A percentile compares a stretch with the other conserved stretches of the same genome.
Conservation (phyloP, 2,113 vertebrate genomes). For the Antechinus flavipes region DNA sequence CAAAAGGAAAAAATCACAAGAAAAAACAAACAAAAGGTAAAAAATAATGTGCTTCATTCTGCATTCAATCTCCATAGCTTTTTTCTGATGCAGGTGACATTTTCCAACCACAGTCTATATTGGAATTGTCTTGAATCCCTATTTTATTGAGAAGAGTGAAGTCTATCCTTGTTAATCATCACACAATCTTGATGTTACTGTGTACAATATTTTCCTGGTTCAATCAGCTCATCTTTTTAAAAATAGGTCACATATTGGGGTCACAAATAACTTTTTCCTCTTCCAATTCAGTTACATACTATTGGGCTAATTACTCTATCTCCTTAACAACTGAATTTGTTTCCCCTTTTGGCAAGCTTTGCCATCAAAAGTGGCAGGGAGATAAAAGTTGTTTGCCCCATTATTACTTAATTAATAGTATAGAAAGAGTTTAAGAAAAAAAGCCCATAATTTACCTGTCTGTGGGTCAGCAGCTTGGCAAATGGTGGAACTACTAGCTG, state of each 20-base stretch:
- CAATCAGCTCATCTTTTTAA: neutral
- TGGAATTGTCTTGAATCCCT: too few species aligned
- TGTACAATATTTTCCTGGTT: too few species aligned
- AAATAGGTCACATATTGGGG: slow-evolving; percentile 19
- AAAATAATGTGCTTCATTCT: too few species aligned
- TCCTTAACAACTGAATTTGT: neutral
- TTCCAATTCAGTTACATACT: neutral
- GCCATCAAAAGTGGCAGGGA: neutral
- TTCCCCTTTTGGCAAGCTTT: neutral
- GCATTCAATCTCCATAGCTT: too few species aligned
- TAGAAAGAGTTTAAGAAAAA: neutral
- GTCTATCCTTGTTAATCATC: too few species aligned
- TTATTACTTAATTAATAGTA: neutral
- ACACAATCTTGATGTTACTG: too few species aligned
- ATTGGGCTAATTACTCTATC: neutral
- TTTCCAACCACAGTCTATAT: too few species aligned
- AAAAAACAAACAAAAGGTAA: too few species aligned
- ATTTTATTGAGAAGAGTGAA: too few species aligned
- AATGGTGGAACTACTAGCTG: neutral
- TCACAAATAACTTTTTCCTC: neutral
- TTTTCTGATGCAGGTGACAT: too few species aligned
- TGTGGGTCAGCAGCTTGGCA: neutral
- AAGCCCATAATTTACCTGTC: neutral
- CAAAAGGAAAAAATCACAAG: too few species aligned
- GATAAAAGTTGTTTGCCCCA: neutral